phyloP scores from a whole-genome alignment of 2,888 invertebrate species.

The Clusia tigrina region DNA sequence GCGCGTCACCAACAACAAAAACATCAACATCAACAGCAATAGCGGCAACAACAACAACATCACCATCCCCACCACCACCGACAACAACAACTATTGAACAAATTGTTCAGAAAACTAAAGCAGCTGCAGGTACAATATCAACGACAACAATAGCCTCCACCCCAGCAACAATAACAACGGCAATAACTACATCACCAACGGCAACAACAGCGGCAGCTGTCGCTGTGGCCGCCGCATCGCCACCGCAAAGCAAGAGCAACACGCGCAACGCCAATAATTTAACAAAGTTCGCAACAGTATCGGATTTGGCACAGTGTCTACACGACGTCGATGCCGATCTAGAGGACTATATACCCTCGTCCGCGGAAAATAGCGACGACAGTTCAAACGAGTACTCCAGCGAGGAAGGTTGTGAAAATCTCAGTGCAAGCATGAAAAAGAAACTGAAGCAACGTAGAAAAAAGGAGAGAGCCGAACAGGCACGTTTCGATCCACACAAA shows the following conservation, averaged over 20 bases:
- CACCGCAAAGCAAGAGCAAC: conserved; percentile 24
- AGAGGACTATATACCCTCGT: conserved; percentile 63
- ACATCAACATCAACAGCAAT: conserved; percentile 27
- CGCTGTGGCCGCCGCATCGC: conserved; percentile 24
- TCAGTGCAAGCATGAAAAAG: conserved; percentile 63
- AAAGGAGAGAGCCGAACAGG: conserved; percentile 58
- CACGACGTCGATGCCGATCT: conserved; percentile 64
- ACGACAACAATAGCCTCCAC: conserved; percentile 28
- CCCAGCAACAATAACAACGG: conserved; percentile 17
- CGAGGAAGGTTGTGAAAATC: conserved; percentile 54
- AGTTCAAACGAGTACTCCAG: conserved; percentile 60
- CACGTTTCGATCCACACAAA: conserved; percentile 63
- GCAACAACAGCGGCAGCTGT: conserved; percentile 31
- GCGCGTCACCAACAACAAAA: conserved; percentile 46
- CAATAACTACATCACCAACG: conserved; percentile 21
- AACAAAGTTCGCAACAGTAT: conserved; percentile 65
- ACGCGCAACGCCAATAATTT: conserved; percentile 58
- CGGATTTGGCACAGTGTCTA: conserved; percentile 65
- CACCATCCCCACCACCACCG: conserved; percentile 1
- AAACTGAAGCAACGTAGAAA: conserved; percentile 58
- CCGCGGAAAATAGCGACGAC: conserved; percentile 54
- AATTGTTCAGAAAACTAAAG: neutral
- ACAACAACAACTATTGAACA: conserved; percentile 11
- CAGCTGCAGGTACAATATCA: conserved; percentile 29
- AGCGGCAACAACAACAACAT: conserved; percentile 18